Evolutionary conservation across 2,888 invertebrate genomes (phyloP), one percentile per base, ranked within the genome.

Genomic region (Polietes domitor): DNA sequence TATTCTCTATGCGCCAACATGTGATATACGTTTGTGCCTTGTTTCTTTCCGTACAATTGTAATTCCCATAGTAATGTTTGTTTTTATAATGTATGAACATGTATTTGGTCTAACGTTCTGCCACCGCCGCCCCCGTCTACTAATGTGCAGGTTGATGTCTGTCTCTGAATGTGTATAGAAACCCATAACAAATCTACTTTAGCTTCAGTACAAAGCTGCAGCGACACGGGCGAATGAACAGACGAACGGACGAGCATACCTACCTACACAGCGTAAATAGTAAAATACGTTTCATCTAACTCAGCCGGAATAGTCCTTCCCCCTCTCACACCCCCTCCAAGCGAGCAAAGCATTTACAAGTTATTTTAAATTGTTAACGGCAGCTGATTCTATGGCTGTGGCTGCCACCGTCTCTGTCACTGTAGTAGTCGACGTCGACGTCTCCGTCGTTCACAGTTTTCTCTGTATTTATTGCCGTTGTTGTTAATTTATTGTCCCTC

Each of bases 401-500:
- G 7, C 26, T 47, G n/a, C n/a, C n/a, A n/a, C n/a, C n/a, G n/a
- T n/a, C n/a, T n/a, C n/a, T n/a, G n/a, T n/a, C n/a, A n/a, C 1
- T 70, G 53, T 50, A 58, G 58, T 15, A 10, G 24, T 58, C 58
- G n/a, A n/a, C n/a, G n/a, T n/a, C n/a, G n/a, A n/a, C n/a, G n/a
- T n/a, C n/a, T n/a, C n/a, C n/a, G 15, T 58, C 26, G 26, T 26
- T 24, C 15, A 28, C 55, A 58, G 15, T 19, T 63, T 71, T 63
- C 28, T 19, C 47, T 47, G 47, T 53, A 77, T 63, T 72, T 24
- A 19, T 37, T 32, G 28, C 21, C 70, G 37, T 58, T 43, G 72
- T 72, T 72, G 65, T 81, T 72, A 72, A 72, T 77, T 81, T 77
- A 81, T 81, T 72, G 76, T 17, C 55, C 63, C 15, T 72, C 41